A percentile compares a stretch with the other conserved stretches of the same genome.
Evolutionary conservation across 2,888 invertebrate species (phyloP).

Genomic region (Drosophila algonquin): DNA sequence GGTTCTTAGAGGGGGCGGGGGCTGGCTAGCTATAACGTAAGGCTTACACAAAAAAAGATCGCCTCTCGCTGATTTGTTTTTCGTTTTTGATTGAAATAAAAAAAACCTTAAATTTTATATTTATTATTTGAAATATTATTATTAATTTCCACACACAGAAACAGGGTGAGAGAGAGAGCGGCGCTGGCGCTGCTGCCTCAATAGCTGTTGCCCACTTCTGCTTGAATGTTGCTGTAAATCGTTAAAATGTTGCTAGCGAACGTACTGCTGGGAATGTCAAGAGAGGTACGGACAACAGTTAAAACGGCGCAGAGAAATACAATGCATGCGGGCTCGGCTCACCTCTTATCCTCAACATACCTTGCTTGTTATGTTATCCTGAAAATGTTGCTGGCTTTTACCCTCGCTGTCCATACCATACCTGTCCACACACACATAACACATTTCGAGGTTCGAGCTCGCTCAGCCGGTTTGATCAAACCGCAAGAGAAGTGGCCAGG

Average conservation of each 20-base stretch:
- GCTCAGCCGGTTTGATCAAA: not conserved
- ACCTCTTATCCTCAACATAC: too few relatives aligned
- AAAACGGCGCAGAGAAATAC: too few relatives aligned
- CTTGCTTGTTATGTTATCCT: too few relatives aligned
- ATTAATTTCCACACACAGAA: constrained; percentile 10
- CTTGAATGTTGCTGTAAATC: not conserved
- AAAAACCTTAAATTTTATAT: constrained; percentile 1
- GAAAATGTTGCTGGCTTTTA: constrained; percentile 8
- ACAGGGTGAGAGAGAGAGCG: constrained; percentile 1
- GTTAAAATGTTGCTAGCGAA: not conserved
- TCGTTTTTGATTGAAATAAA: not conserved
- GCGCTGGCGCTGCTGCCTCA: constrained; percentile 18
- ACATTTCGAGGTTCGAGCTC: not conserved
- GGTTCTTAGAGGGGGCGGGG: constrained; percentile 1
- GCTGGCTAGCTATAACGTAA: constrained; percentile 18
- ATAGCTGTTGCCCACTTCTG: not conserved
- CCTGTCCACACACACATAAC: too few relatives aligned
- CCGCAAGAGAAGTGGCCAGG: too few relatives aligned
- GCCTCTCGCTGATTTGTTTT: not conserved
- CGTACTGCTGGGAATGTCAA: not conserved
- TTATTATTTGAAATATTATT: constrained; percentile 2
- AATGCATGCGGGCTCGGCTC: too few relatives aligned
- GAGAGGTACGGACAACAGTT: too few relatives aligned
- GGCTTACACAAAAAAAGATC: constrained; percentile 6
- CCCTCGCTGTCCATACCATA: not conserved